Base-by-base conservation (phyloP, 2,113 vertebrate genomes). In the Epinephelus fuscoguttatus region DNA sequence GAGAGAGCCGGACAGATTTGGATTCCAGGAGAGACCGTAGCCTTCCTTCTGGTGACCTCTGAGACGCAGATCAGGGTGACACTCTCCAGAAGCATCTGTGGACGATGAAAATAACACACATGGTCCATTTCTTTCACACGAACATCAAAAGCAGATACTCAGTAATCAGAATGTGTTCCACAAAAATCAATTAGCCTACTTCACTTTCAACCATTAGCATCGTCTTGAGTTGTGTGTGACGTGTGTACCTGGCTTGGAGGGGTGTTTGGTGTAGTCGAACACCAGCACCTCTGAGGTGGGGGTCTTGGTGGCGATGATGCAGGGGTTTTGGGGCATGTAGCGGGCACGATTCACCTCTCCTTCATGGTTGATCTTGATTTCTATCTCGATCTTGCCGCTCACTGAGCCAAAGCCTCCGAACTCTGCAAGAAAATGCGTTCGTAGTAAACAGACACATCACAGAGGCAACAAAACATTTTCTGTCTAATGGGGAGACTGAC, bases 291-390 rank as follows among this genome's bases (percentile, higher is more conserved):
- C 97, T 3, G 96, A 97, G 89, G 97, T 97, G n/a, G 97, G 97
- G 50, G 97, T 98, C 93, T 98, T 98, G 8, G 97, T 98, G 60
- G 97, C 97, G 4, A 98, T 98, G 88, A 98, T 98, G 72, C 97
- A 98, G 6, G 97, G 97, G 86, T 98, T 98, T 92, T 98, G 97
- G 4, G 97, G 97, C 97, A 98, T 98, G 84, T 98, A 98, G 17
- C 97, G 97, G 0, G 97, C 97, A 86, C 97, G 94, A 89, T 98
- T 98, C 76, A 98, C 97, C 91, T 98, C 97, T 72, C 97, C 97
- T 94, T 98, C 97, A 2, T 98, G 97, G 89, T 97, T 98, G 59
- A 98, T 98, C 95, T 98, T 98, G 86, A 98, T 98, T 89, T 98
- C 97, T 55, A 98, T 98, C 79, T 98, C 97, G 60, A 98, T 98